Evolutionary conservation across 2,113 vertebrate genomes (phyloP), one percentile per base, ranked within the genome.

Genomic region (Prochilodus magdalenae): DNA sequence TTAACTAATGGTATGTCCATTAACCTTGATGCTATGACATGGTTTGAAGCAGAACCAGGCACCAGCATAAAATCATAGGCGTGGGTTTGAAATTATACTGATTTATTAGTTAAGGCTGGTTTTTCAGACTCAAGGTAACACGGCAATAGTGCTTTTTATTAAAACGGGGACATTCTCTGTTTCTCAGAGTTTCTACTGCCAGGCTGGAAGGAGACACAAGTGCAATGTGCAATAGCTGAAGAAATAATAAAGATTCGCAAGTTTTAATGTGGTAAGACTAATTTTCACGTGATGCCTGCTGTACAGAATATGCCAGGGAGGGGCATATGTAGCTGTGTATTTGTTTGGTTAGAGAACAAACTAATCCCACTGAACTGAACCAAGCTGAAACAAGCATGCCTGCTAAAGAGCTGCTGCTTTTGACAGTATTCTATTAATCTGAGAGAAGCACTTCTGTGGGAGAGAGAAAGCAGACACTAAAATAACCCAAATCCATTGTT

Each of bases 331-430:
- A 55, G 75, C 40, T 75, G 49, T 47, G 62, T 15, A 49, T 26
- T 14, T 47, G 63, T 44, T 29, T 74, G 26, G 53, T 67, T 53
- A 78, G 78, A 77, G 73, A 63, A 73, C 44, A 80, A 72, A n/a
- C 67, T 78, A 36, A 40, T 71, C 70, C 20, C 74, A 40, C 73
- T 79, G n/a, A 81, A 55, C 59, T 79, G 55, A 65, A 78, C 44
- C 73, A 57, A 40, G 60, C 36, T n/a, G 59, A 74, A 70, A 75
- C 73, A 76, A 57, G 33, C 36, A 67, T 16, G 40, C 63, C 71
- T 80, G 77, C 77, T 71, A 53, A 74, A 72, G 78, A 87, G 85
- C 78, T 79, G 85, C 87, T 84, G 81, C 81, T 75, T 55, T 86
- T 83, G 88, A 88, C 81, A 87, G 57, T 16, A 27, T 44, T n/a